Base-by-base conservation (phyloP, 1,140 invertebrate species). In the Notospermus geniculatus region DNA sequence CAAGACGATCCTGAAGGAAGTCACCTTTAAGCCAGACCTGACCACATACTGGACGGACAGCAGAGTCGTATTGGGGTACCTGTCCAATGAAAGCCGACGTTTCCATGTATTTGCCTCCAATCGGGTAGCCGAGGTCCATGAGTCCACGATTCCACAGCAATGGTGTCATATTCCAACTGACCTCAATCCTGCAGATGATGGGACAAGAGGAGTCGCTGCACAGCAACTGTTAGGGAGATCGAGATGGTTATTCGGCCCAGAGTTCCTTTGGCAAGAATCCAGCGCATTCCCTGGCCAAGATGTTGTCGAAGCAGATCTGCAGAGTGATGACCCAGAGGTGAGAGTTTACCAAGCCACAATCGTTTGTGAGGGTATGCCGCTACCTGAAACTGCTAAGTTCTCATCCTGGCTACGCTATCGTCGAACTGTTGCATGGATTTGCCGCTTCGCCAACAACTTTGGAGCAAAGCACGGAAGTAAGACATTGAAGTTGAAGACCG, bases 101-200 rank as follows among this genome's bases (percentile, higher is more conserved):
- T 68, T 68, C 46, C 63, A 70, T 50, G 56, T 61, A 4, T 70
- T 65, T 60, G 66, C 66, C 15, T 57, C 60, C 1, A 66, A 69
- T 29, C 7, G 65, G 0, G 62, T 67, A 13, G 62, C 65, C 32
- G 32, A 60, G 17, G 66, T 66, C 13, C 54, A 57, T 55, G 57
- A 67, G 9, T 1, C 15, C 13, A 58, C 62, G 1, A 30, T 36
- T 0, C 23, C 62, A 17, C 15, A 7, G 15, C 32, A 36, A 36
- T 36, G 32, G 32, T 2, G 50, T 27, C 66, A 69, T 23, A 60
- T 71, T 1, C 13, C 19, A 5, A 25, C 62, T 7, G 22, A 59
- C 0, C 41, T 59, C 17, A 68, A 71, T 54, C 61, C 69, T 19
- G 64, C 65, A 5, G 63, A 68, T 54, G 7, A 62, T 56, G 62